Evolutionary conservation across 2,797 vertebrate species (phyloP), one percentile per base, ranked within the genome.

Genomic region (Morus bassanus): DNA sequence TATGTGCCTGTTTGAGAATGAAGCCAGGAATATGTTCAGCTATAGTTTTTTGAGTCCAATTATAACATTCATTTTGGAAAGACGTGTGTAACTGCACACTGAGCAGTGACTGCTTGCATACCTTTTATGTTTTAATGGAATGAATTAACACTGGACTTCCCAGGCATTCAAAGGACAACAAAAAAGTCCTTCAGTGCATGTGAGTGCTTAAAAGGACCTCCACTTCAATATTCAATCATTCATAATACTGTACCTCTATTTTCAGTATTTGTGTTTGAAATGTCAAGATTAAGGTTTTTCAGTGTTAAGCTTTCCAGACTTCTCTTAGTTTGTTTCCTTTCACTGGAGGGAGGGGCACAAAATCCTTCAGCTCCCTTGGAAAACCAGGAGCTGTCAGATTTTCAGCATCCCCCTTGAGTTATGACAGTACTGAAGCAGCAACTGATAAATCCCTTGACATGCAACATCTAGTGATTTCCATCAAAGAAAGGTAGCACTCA

Each of bases 361-460:
- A 91, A 91, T 81, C 35, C 45, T 88, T 74, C 25, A 75, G 13
- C 4, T 75, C 18, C 41, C 15, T 61, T 77, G 50, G 46, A 92
- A 91, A 78, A 59, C 11, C 25, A 64, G 51, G 15, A 92, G 17
- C 85, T 89, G 51, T 72, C 91, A 78, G 31, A 74, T 78, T 67
- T 89, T 72, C 65, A 78, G 35, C 28, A 64, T 78, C 41, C 8
- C 64, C 25, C 31, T 56, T 78, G 70, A 63, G 27, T 84, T 75
- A 54, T 39, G 39, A 59, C 56, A 72, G 60, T 39, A 79, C 14
- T 53, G 73, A 81, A 86, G 53, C 48, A 95, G 67, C 35, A 89
- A 68, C 23, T 78, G 89, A 89, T 48, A 89, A 95, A 91, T 94
- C 89, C 50, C 91, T 75, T 81, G 95, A 68, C 37, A 45, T 37